phyloP scores from a whole-genome alignment of 2,113 vertebrate genomes.

The Varanus komodoensis region DNA sequence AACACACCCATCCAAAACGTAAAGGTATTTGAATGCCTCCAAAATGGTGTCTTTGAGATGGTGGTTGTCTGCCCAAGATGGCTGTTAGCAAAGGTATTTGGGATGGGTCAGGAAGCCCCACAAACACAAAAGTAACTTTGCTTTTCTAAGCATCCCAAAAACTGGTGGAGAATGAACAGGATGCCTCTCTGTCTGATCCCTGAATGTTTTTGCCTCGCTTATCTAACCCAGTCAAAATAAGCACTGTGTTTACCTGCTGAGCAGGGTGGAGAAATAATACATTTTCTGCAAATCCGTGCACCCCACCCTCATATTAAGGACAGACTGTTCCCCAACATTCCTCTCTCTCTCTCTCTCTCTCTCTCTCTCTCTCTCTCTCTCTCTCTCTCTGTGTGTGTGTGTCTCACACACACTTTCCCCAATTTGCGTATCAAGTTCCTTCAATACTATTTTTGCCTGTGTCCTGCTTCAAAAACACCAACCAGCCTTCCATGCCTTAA shows the following conservation, averaged over 20 bases:
- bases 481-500: neutral
- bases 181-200: slow-evolving; percentile 15
- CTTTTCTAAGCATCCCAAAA: slow-evolving; percentile 4
- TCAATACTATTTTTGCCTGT: neutral
- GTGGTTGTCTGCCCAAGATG: neutral
- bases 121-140: neutral
- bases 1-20: neutral
- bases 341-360: too few species aligned
- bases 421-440: slow-evolving; percentile 2
- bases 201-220: slow-evolving; percentile 49
- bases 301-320: neutral
- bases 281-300: neutral
- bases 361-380: too few species aligned
- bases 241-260: slow-evolving; percentile 11
- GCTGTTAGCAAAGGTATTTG: neutral
- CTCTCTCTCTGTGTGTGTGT: too few species aligned
- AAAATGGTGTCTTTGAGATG: neutral
- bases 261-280: neutral
- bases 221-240: slow-evolving; percentile 42
- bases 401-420: neutral
- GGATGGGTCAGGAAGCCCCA: neutral
- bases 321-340: neutral
- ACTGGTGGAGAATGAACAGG: slow-evolving; percentile 15
- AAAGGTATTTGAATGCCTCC: neutral
- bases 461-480: neutral